These are phyloP conservation scores for Acleris laterana DNA, from an alignment of 2,888 invertebrate genomes.

Conservation along the genomic window DNA sequence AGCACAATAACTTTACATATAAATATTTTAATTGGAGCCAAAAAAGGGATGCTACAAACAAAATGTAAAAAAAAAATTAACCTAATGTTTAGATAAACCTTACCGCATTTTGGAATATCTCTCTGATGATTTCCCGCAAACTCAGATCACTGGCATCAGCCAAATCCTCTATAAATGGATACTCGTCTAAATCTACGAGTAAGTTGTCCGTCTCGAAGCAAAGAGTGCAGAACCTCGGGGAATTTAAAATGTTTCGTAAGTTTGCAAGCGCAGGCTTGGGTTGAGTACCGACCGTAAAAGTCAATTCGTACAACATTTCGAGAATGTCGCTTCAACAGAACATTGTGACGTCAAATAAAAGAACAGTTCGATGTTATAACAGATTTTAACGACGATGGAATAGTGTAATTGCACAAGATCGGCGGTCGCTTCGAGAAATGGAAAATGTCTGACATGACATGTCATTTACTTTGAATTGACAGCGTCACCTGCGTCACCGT, in stretches of 20 bases:
- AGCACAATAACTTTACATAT: no score
- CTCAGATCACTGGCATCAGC: constrained; percentile 2
- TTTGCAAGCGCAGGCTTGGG: constrained; percentile 31
- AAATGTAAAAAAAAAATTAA: neutral
- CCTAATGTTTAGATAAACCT: neutral
- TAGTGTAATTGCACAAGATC: constrained; percentile 6
- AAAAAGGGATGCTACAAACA: no score
- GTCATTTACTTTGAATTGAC: neutral
- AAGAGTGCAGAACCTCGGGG: constrained; percentile 24
- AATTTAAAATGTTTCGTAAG: constrained; percentile 26
- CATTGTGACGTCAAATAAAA: constrained; percentile 5
- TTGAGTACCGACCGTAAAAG: constrained; percentile 18
- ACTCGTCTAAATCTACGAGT: constrained; percentile 14
- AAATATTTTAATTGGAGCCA: no score
- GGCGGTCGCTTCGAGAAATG: constrained; percentile 5
- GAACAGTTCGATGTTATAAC: neutral
- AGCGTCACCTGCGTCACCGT: constrained; percentile 27
- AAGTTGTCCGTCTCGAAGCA: constrained; percentile 22
- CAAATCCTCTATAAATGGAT: constrained; percentile 13
- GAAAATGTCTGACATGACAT: constrained; percentile 22
- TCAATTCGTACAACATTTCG: constrained; percentile 27
- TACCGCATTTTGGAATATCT: constrained; percentile 28
- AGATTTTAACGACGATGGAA: neutral
- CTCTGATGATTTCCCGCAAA: constrained; percentile 19
- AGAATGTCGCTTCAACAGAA: neutral